Evolutionary conservation across 2,797 vertebrate species (phyloP).

Genomic region (Bryconaethiops microstoma): DNA sequence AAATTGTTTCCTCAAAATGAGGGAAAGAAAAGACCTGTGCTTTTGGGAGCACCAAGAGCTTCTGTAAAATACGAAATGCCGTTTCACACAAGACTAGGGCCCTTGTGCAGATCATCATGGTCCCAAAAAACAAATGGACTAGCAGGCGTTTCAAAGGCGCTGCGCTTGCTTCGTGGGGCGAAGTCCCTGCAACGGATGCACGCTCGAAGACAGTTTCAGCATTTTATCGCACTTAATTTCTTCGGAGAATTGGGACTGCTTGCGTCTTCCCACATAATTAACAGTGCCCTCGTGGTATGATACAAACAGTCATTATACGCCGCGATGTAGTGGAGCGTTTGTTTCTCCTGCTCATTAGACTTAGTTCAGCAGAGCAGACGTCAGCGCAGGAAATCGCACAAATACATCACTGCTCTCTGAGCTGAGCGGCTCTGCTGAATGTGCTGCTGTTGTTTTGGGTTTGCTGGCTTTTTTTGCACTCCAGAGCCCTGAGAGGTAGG

Average conservation of each 20-base stretch:
- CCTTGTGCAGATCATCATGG: background rate
- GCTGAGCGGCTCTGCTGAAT: constrained; percentile 44
- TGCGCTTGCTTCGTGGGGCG: no score
- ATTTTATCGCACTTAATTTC: constrained; percentile 47
- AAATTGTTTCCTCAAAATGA: constrained; percentile 40
- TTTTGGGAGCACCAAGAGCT: background rate
- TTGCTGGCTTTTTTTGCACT: background rate
- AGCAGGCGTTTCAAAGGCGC: background rate
- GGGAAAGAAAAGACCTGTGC: background rate
- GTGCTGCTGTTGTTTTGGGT: constrained; percentile 11
- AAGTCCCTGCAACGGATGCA: background rate
- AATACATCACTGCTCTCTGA: constrained; percentile 43
- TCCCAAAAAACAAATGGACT: background rate
- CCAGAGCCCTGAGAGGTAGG: background rate
- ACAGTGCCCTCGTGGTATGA: constrained; percentile 27
- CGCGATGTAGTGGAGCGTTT: constrained; percentile 48
- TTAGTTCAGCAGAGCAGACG: constrained; percentile 56
- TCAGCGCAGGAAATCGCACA: constrained; percentile 39
- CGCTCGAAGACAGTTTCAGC: constrained; percentile 34
- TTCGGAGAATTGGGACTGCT: constrained; percentile 46
- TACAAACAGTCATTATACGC: constrained; percentile 46
- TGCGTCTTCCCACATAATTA: constrained; percentile 46
- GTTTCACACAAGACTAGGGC: background rate
- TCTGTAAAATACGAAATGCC: constrained; percentile 15
- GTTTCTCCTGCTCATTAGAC: constrained; percentile 59